Evolutionary conservation across 2,797 vertebrate genomes (phyloP).

Genomic region (Melanogrammus aeglefinus): DNA sequence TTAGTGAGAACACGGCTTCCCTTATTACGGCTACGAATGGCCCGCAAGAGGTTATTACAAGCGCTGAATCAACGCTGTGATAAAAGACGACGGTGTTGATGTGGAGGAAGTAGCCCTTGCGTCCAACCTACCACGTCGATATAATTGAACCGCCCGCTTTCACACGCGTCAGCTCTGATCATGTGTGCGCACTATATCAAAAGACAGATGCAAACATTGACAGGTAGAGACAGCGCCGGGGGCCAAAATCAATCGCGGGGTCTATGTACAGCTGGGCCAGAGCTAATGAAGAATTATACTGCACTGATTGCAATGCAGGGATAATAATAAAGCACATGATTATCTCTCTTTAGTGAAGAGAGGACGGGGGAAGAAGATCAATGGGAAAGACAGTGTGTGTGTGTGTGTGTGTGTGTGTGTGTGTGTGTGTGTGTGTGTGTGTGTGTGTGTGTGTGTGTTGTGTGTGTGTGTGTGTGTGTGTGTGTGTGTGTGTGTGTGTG

Average conservation of each 20-base stretch:
- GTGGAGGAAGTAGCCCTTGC: not conserved
- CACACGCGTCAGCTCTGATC: conserved; percentile 49
- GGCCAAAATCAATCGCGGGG: conserved; percentile 58
- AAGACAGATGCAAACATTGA: conserved; percentile 63
- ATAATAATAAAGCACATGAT: conserved; percentile 41
- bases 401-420: no score
- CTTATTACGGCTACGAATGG: not conserved
- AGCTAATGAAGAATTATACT: conserved; percentile 56
- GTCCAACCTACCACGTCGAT: not conserved
- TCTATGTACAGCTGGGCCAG: conserved; percentile 41
- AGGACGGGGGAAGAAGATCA: not conserved
- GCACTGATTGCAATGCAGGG: conserved; percentile 53
- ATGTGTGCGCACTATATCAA: conserved; percentile 54
- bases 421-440: no score
- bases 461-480: conserved; percentile 8
- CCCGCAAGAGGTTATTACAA: not conserved
- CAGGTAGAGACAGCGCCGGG: conserved; percentile 48
- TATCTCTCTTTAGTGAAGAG: conserved; percentile 22
- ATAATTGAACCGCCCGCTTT: not conserved
- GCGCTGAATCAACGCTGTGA: not conserved
- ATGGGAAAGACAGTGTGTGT: not conserved
- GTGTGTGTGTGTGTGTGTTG: not conserved
- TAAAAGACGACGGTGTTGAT: not conserved
- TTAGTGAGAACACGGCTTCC: not conserved
- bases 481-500: conserved; percentile 1